Percentiles rank a stretch among this genome's conserved stretches.
Evolutionary conservation across 2,797 vertebrate species (phyloP).

Genomic region (Sitta carolinensis): DNA sequence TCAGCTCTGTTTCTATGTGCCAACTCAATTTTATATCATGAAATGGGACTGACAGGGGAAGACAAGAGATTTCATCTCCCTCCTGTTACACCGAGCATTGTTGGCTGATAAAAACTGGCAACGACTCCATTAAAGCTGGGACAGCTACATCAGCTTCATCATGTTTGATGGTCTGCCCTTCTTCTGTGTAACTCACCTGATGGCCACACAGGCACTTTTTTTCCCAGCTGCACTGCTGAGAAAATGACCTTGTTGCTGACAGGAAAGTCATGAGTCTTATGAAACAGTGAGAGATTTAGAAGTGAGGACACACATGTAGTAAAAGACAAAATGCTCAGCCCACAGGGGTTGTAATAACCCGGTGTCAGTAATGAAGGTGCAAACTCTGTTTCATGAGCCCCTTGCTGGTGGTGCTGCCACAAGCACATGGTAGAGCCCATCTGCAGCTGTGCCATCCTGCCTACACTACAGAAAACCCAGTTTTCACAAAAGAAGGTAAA

Average conservation of each 20-base stretch:
- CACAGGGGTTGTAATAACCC: not conserved
- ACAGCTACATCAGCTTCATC: not conserved
- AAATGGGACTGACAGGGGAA: not conserved
- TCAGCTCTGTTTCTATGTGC: not conserved
- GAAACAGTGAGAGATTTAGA: not conserved
- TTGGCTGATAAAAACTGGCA: not conserved
- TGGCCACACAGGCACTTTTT: not conserved
- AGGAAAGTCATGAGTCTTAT: not conserved
- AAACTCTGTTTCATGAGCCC: not conserved
- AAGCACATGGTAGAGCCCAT: not conserved
- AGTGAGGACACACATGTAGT: not conserved
- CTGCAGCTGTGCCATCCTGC: not conserved
- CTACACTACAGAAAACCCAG: not conserved
- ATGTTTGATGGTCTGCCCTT: not conserved
- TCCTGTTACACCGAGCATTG: rapidly evolving
- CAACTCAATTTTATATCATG: not conserved
- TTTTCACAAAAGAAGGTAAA: not conserved
- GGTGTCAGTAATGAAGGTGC: not conserved
- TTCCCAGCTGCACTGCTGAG: not conserved
- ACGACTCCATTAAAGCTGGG: not conserved
- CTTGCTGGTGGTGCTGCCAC: not conserved
- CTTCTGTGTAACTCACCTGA: not conserved
- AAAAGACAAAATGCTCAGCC: not conserved
- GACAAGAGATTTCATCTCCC: not conserved
- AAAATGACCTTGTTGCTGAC: not conserved